A percentile compares a stretch with the other conserved stretches of the same genome.
Evolutionary conservation across 2,113 vertebrate genomes (phyloP).

Genomic region (Seriola quinqueradiata): DNA sequence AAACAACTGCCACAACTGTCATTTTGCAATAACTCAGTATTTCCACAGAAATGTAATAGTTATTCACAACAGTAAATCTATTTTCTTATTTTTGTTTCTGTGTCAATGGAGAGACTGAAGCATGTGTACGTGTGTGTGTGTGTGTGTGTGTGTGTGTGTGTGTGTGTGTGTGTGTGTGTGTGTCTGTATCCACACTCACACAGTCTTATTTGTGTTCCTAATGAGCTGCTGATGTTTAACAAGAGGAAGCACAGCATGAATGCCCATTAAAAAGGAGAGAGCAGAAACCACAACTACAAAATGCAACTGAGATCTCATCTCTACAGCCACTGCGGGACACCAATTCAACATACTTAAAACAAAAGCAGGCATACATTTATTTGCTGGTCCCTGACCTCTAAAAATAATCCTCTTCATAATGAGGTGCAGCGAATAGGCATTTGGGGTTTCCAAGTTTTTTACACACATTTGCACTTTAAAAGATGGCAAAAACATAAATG

Average conservation of each 20-base stretch:
- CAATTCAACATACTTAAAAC: constrained; percentile 38
- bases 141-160: constrained; percentile 1
- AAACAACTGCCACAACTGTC: background rate
- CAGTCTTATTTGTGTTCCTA: constrained; percentile 45
- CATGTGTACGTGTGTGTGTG: background rate
- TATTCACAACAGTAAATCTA: background rate
- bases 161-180: background rate
- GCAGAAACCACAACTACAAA: constrained; percentile 32
- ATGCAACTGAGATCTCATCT: constrained; percentile 24
- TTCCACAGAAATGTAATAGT: too few relatives aligned
- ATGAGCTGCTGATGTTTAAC: constrained; percentile 61
- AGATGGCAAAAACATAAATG: constrained; percentile 44
- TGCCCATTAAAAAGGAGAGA: constrained; percentile 40
- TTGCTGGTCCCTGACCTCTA: constrained; percentile 24
- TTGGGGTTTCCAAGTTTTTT: constrained; percentile 32
- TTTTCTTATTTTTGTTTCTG: background rate
- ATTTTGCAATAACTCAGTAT: background rate
- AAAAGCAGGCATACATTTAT: constrained; percentile 11
- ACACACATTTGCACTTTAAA: constrained; percentile 56
- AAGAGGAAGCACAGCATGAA: constrained; percentile 58
- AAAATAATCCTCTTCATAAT: constrained; percentile 57
- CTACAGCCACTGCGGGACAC: constrained; percentile 31
- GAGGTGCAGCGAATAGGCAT: constrained; percentile 38
- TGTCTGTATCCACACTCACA: constrained; percentile 3
- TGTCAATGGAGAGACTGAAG: constrained; percentile 11